These are phyloP conservation scores for Celastrina argiolus DNA, from an alignment of 2,888 invertebrate genomes.

Conservation along the genomic window DNA sequence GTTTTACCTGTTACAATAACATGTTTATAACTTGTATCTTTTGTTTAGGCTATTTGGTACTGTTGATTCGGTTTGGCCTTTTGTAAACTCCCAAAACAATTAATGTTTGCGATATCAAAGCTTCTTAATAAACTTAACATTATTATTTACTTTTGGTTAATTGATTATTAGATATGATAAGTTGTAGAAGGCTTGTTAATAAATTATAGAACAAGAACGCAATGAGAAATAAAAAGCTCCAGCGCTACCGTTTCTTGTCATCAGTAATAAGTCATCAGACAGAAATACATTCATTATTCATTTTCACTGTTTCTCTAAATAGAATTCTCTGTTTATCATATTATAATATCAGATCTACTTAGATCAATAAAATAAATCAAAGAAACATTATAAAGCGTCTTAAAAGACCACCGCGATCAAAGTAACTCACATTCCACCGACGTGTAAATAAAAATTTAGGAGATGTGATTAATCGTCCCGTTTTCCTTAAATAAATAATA, in stretches of 20 bases:
- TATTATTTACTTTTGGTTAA: neutral
- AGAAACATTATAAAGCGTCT: slow-evolving; percentile 44
- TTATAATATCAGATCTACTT: neutral
- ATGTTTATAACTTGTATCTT: neutral
- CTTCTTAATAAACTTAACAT: neutral
- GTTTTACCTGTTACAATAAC: neutral
- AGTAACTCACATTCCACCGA: slow-evolving; percentile 55
- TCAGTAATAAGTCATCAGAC: neutral
- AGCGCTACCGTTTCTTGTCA: slow-evolving; percentile 5
- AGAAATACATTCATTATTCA: neutral
- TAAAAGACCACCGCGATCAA: slow-evolving; percentile 60
- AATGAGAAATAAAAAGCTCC: neutral
- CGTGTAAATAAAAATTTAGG: slow-evolving; percentile 73
- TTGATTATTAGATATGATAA: neutral
- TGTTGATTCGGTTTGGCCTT: neutral
- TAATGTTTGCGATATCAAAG: too few species aligned
- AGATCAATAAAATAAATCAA: slow-evolving; percentile 16
- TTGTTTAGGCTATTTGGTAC: neutral
- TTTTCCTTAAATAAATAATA: slow-evolving; percentile 78
- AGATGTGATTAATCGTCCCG: slow-evolving; percentile 74
- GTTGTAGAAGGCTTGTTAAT: neutral
- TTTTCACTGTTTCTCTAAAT: slow-evolving; percentile 1
- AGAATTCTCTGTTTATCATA: slow-evolving; percentile 6
- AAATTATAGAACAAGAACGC: neutral
- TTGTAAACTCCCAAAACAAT: neutral